Evolutionary conservation across 1,140 invertebrate species (phyloP).

Genomic region (Sitophilus oryzae): DNA sequence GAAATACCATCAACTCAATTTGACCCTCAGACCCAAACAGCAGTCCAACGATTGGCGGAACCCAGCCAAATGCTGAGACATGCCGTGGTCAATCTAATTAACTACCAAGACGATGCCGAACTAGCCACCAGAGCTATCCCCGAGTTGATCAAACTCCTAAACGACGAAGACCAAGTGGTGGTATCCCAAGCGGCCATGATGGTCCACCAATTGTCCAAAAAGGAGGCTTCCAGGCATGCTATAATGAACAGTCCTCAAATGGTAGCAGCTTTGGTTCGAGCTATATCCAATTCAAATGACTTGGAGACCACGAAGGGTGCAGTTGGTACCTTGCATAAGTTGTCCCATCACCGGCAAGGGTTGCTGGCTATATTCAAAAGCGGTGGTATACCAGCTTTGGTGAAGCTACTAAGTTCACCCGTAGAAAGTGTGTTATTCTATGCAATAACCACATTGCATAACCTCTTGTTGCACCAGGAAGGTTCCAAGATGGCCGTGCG

Average conservation of each 20-base stretch:
- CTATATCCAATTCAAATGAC: conserved; percentile 93
- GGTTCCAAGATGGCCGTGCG: conserved; percentile 97
- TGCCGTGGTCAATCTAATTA: conserved; percentile 97
- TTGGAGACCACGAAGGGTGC: conserved; percentile 94
- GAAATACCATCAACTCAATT: conserved; percentile 96
- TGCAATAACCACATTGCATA: conserved; percentile 97
- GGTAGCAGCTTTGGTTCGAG: conserved; percentile 90
- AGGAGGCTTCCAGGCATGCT: conserved; percentile 95
- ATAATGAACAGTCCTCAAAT: conserved; percentile 98
- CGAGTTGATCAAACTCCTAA: conserved; percentile 95
- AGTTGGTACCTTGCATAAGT: conserved; percentile 93
- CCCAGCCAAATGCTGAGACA: conserved; percentile 96
- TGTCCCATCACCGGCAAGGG: conserved; percentile 95
- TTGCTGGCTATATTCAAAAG: conserved; percentile 96
- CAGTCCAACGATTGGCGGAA: conserved; percentile 91
- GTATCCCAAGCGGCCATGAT: conserved; percentile 98
- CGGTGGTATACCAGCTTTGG: conserved; percentile 93
- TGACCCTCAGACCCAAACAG: conserved; percentile 88
- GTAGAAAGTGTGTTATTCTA: conserved; percentile 97
- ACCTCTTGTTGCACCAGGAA: conserved; percentile 95
- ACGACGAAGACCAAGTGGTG: conserved; percentile 97
- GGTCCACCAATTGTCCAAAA: conserved; percentile 97
- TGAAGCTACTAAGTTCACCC: conserved; percentile 91
- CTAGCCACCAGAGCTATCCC: conserved; percentile 96
- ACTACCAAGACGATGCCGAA: conserved; percentile 98